Evolutionary conservation across 2,797 vertebrate species (phyloP), one percentile per base, ranked within the genome.

Genomic region (Triplophysa bombifrons): DNA sequence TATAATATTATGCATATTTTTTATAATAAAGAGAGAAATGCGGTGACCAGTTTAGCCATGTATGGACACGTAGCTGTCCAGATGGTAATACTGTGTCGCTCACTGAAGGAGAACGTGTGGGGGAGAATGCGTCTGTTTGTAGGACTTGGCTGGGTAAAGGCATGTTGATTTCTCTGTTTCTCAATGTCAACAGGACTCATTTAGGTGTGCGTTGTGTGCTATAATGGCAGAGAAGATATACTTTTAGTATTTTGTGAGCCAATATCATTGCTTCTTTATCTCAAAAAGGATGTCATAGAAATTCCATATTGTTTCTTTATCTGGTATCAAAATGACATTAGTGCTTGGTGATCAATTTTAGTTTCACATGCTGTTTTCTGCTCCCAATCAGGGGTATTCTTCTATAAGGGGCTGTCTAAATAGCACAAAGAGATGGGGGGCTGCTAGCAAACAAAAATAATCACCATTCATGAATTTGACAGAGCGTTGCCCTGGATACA

Each of bases 61-160:
- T 76, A 70, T 60, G 67, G 68, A 63, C 51, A 76, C 38, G 73
- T 44, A 61, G 64, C 63, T 85, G 76, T 64, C 69, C 74, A 85
- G 66, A 84, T 82, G 74, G 74, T 75, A 72, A 80, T 72, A 72
- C 68, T 75, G 74, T 84, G 80, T 53, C 50, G 46, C 61, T 76
- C 41, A 72, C 48, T 84, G 66, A 80, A 67, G 72, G 30, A 84
- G 63, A 78, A 34, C 46, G 61, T 78, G 66, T 80, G 64, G 53
- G 46, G 72, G 60, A 25, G n/a, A 27, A 25, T 14, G 25, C 19
- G 30, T 64, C 70, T 73, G 56, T 76, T 74, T 64, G 64, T 74
- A 34, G 61, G 30, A 74, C 74, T 78, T 82, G 78, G 68, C 72
- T 78, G 44, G 30, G 66, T 38, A 51, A 22, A 55, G 58, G 74